Evolutionary conservation across 2,888 invertebrate species (phyloP), one percentile per base, ranked within the genome.

Genomic region (Eupithecia tripunctaria): DNA sequence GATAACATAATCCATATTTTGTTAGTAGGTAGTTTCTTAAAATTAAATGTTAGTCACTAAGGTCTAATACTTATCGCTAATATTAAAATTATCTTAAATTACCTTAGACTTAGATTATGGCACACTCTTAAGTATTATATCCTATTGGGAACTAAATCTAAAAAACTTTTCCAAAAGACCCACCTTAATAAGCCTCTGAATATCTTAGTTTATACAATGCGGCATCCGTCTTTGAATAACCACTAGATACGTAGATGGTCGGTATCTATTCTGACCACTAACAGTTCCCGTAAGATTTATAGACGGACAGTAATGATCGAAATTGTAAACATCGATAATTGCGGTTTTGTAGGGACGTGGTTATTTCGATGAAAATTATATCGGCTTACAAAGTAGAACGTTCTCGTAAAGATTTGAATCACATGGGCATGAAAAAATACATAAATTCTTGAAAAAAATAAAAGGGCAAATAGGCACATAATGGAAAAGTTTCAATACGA

Each of bases 281-380:
- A 73, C 68, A 74, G 68, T 73, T 62, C 21, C 66, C 59, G 38
- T 56, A 47, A 66, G 72, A 72, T 65, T 75, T 75, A 75, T 67
- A 59, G 74, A 47, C 56, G 15, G 74, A 59, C 56, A 14, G 71
- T 75, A 75, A 75, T 72, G 72, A 65, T 72, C 73, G 73, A 76
- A 78, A 77, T 78, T 68, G 79, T 80, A 76, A 80, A 80, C 78
- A 76, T 71, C 73, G 76, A 79, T 81, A 81, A 81, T 81, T 80
- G 81, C 75, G 81, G 81, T 81, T 81, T 78, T 43, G 27, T 78
- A 80, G 78, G 73, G 76, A 74, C 29, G 79, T 74, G 77, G 70
- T 51, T 64, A 2, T 56, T 1, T 68, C 67, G 65, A 71, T 43
- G 14, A 2, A 15, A 60, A 7, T 25, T 10, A 32, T 38, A 36